Evolutionary conservation across 2,113 vertebrate species (phyloP).

Genomic region (Probosciger aterrimus): DNA sequence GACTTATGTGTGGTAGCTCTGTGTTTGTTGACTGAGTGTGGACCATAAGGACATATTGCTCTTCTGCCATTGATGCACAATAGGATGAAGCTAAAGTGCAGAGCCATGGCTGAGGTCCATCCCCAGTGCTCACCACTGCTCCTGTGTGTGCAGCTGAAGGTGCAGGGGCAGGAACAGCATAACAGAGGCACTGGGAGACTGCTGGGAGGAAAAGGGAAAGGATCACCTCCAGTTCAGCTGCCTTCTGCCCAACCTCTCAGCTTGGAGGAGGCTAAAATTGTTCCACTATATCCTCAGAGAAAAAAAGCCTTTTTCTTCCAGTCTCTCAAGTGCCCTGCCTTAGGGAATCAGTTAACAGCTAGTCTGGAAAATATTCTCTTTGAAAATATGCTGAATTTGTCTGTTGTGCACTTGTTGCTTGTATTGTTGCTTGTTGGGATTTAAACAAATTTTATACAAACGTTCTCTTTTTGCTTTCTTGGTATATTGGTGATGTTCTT

Average conservation of each 20-base stretch:
- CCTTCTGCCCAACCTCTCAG: not conserved
- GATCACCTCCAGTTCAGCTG: not conserved
- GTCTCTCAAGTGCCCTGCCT: not conserved
- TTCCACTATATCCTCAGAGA: not conserved
- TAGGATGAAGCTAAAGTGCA: not conserved
- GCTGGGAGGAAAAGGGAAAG: not conserved
- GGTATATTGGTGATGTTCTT: not conserved
- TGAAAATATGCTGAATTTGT: not conserved
- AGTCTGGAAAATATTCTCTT: not conserved
- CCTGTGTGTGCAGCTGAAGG: not conserved
- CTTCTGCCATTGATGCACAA: not conserved
- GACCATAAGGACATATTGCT: not conserved
- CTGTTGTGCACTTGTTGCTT: not conserved
- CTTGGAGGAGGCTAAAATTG: not conserved
- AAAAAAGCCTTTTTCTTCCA: not conserved
- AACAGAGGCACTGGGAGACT: not conserved
- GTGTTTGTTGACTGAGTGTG: not conserved
- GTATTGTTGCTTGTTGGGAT: not conserved
- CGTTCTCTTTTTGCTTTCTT: not conserved
- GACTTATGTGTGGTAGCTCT: not conserved
- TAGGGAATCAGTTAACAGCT: not conserved
- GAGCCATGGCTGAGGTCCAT: not conserved
- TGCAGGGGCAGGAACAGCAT: not conserved
- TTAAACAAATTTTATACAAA: not conserved
- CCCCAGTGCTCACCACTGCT: accelerated